Evolutionary conservation across 2,113 vertebrate genomes (phyloP), one percentile per base, ranked within the genome.

Genomic region (Mesocricetus auratus): DNA sequence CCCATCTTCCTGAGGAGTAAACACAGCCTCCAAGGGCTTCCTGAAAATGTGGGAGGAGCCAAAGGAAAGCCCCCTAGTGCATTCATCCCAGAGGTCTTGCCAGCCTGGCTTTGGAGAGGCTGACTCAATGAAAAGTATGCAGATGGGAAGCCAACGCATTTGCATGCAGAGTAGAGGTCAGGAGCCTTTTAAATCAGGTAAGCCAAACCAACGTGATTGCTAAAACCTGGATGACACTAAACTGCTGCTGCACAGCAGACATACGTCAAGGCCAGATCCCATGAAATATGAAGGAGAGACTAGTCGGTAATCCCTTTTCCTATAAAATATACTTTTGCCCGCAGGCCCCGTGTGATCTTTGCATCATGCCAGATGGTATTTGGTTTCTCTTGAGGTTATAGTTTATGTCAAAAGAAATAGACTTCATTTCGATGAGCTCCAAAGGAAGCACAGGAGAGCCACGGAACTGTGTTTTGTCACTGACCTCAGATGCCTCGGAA

Each of bases 331-430:
- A 93, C 36, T 81, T 97, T 81, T 87, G 16, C 96, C 95, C 36
- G 33, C 45, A 86, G 92, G 96, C 86, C 58, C 69, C 95, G 83
- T 74, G 91, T 81, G 74, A 92, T 97, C 94, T 97, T 95, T 93
- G 83, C 58, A 75, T 96, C 93, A 66, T 45, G 71, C 85, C 86
- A 87, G 81, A 97, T 95, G 95, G 12, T 77, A 39, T 96, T 96
- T 50, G 75, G 13, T 81, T 97, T 96, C 89, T 94, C 95, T 66
- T 92, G 93, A 96, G 96, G 94, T 90, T 96, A 83, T n/a, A 58
- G 93, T 91, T 95, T 94, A 91, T 90, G 96, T 96, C 96, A 92
- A 93, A 95, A 96, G 68, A 83, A 94, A 88, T 96, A 88, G 53
- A 93, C 91, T 91, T 97, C 60, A 78, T 78, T 91, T 95, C 5